Evolutionary conservation across 2,888 invertebrate species (phyloP).

Genomic region (Perdita meconis): DNA sequence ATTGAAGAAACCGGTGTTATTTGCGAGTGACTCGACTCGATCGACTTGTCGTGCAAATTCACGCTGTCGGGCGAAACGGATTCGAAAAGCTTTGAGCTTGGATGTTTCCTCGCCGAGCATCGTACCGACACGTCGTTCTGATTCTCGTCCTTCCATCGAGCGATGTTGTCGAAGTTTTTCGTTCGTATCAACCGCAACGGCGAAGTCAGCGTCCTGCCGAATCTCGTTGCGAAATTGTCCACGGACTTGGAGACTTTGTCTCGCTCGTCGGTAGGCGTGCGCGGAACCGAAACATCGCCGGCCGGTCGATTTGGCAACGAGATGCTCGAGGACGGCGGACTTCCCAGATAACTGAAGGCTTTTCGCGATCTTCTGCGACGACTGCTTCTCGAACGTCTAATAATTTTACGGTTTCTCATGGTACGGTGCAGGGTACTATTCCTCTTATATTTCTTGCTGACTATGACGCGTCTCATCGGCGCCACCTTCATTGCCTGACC

Average conservation of each 20-base stretch:
- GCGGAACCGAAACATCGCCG: neutral
- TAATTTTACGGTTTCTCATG: conserved; percentile 60
- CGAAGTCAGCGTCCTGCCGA: conserved; percentile 12
- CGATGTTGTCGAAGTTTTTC: conserved; percentile 70
- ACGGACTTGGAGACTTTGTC: conserved; percentile 62
- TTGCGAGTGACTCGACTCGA: conserved; percentile 26
- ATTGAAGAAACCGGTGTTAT: neutral
- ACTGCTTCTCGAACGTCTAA: conserved; percentile 18
- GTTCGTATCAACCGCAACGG: conserved; percentile 60
- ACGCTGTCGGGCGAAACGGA: neutral
- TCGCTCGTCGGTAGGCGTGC: neutral
- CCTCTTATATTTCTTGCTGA: conserved; percentile 68
- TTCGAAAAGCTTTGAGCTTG: neutral
- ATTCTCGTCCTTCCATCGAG: conserved; percentile 69
- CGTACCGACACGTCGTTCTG: conserved; percentile 55
- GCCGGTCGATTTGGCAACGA: conserved; percentile 60
- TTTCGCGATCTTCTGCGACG: conserved; percentile 19
- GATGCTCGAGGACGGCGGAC: conserved; percentile 62
- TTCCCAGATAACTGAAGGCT: conserved; percentile 52
- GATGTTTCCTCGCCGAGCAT: neutral
- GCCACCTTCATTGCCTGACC: conserved; percentile 61
- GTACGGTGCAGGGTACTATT: conserved; percentile 73
- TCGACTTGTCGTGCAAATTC: neutral
- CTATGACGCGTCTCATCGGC: conserved; percentile 68
- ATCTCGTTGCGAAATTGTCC: conserved; percentile 46